Conservation (phyloP, 1,140 invertebrate species). For the Radopholus similis region DNA sequence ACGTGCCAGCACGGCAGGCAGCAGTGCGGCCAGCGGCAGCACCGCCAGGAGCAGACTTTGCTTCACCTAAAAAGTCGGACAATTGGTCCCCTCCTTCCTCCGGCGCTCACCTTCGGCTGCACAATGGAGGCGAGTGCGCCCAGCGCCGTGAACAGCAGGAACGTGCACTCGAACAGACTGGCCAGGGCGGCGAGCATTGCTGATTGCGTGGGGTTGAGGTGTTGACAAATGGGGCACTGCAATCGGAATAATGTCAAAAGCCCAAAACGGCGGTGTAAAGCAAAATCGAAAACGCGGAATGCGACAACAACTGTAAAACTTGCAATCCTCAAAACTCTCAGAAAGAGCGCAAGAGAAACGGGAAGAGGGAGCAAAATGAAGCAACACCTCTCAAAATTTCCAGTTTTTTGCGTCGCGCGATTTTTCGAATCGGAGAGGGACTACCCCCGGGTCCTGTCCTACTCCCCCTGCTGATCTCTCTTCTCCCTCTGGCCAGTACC, state of each 20-base stretch:
- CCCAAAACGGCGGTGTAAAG: neutral
- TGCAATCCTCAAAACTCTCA: too few relatives aligned
- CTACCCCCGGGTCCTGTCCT: too few relatives aligned
- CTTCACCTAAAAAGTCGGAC: neutral
- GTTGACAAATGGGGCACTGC: neutral
- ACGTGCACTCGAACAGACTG: conserved; percentile 7
- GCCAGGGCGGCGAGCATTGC: neutral
- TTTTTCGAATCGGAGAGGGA: too few relatives aligned
- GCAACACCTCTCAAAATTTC: too few relatives aligned
- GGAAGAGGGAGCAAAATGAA: too few relatives aligned
- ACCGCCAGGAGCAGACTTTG: neutral
- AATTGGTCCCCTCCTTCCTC: neutral
- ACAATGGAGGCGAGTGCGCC: conserved; percentile 2
- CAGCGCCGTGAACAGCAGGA: conserved; percentile 1
- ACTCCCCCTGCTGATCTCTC: too few relatives aligned
- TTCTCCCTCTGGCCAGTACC: too few relatives aligned
- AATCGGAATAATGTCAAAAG: neutral
- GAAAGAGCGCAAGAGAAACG: too few relatives aligned
- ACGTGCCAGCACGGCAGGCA: neutral
- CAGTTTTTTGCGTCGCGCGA: too few relatives aligned
- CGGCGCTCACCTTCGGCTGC: conserved; percentile 12
- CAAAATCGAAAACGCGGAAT: neutral
- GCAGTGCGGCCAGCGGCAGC: neutral
- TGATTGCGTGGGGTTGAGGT: neutral
- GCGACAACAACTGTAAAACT: neutral